phyloP scores from a whole-genome alignment of 2,888 invertebrate genomes.

The Lamproptera curius region DNA sequence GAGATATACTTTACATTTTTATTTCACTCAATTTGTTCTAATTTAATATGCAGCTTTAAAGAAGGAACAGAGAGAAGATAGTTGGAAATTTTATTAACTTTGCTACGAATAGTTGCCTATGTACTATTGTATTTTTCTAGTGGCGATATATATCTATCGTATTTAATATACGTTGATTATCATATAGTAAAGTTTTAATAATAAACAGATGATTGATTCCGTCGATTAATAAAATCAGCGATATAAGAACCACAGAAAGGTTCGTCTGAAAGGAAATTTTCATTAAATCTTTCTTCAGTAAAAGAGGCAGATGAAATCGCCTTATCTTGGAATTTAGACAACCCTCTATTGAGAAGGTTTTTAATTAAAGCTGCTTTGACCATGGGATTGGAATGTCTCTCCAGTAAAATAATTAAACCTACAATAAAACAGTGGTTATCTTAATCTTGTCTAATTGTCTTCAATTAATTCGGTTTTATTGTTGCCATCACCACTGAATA shows the following conservation, averaged over 20 bases:
- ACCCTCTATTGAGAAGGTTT: slow-evolving; percentile 64
- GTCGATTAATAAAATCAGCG: slow-evolving; percentile 14
- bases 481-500: slow-evolving; percentile 27
- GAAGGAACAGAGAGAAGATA: slow-evolving; percentile 53
- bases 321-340: slow-evolving; percentile 67
- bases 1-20: slow-evolving; percentile 62
- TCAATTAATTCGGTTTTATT: slow-evolving; percentile 38
- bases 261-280: slow-evolving; percentile 50
- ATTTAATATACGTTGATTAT: no score
- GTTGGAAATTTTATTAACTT: slow-evolving; percentile 2
- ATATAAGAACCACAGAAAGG: slow-evolving; percentile 25
- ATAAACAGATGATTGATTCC: neutral
- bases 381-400: slow-evolving; percentile 64
- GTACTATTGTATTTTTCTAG: no score
- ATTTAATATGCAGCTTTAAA: slow-evolving; percentile 65
- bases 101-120: slow-evolving; percentile 1
- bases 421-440: slow-evolving; percentile 48
- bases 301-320: slow-evolving; percentile 48
- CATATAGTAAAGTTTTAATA: no score
- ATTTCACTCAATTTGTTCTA: slow-evolving; percentile 66
- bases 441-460: slow-evolving; percentile 13
- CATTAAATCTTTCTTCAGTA: slow-evolving; percentile 54
- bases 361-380: slow-evolving; percentile 74
- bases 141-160: no score
- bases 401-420: slow-evolving; percentile 62